phyloP scores from a whole-genome alignment of 2,797 vertebrate species.

The Melanotaenia trifasciata region DNA sequence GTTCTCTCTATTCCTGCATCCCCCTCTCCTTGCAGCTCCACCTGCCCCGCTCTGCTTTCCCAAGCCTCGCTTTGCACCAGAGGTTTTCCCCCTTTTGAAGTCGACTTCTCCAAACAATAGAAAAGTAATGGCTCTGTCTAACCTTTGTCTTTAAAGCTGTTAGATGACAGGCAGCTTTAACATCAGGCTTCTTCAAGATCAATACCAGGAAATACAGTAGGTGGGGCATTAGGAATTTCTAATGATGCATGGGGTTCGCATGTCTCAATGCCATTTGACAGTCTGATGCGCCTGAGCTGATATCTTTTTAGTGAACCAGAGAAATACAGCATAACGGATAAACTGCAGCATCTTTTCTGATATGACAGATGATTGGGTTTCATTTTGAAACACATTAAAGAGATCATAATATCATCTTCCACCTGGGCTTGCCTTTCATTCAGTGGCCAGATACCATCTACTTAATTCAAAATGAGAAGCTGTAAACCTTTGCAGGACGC shows the following conservation, averaged over 20 bases:
- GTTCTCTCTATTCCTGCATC: slow-evolving; percentile 52
- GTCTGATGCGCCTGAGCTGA: slow-evolving; percentile 60
- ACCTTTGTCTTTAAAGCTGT: slow-evolving; percentile 56
- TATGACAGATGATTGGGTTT: slow-evolving; percentile 60
- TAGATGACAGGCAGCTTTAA: slow-evolving; percentile 62
- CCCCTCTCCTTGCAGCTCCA: slow-evolving; percentile 56
- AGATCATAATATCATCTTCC: slow-evolving; percentile 50
- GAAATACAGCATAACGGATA: slow-evolving; percentile 56
- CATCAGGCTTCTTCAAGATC: slow-evolving; percentile 55
- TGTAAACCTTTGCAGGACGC: slow-evolving; percentile 47
- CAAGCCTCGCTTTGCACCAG: slow-evolving; percentile 64
- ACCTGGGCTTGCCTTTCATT: slow-evolving; percentile 41
- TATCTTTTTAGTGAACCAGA: slow-evolving; percentile 53
- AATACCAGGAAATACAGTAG: slow-evolving; percentile 67
- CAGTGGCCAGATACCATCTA: slow-evolving; percentile 54
- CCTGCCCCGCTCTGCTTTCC: slow-evolving; percentile 67
- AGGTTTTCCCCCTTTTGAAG: slow-evolving; percentile 76
- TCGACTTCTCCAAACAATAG: slow-evolving; percentile 76
- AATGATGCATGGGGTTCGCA: slow-evolving; percentile 36
- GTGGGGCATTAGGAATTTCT: slow-evolving; percentile 59
- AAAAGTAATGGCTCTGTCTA: slow-evolving; percentile 68
- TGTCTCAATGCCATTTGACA: slow-evolving; percentile 62
- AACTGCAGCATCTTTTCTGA: slow-evolving; percentile 47
- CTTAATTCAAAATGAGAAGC: slow-evolving; percentile 58
- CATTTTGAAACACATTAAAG: slow-evolving; percentile 67